phyloP scores from a whole-genome alignment of 2,113 vertebrate species.

The Oxyura jamaicensis region DNA sequence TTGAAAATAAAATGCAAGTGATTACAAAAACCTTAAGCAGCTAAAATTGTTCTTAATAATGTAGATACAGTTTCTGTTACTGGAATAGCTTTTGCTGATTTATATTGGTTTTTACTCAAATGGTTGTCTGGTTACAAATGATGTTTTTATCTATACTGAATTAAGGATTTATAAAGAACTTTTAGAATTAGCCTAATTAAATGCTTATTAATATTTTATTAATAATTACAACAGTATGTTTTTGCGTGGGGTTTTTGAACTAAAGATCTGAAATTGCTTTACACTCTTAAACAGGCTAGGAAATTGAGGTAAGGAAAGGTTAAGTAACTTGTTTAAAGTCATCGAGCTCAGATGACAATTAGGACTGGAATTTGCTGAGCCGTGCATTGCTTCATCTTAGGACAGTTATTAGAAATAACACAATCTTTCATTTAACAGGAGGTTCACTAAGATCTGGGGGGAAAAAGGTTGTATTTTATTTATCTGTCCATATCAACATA shows the following conservation, averaged over 20 bases:
- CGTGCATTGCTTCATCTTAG: not conserved
- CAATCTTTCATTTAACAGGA: not conserved
- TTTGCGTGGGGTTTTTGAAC: not conserved
- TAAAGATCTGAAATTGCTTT: not conserved
- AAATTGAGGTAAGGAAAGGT: not conserved
- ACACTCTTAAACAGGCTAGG: not conserved
- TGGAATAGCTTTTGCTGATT: slow-evolving; percentile 54
- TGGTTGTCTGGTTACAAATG: slow-evolving; percentile 47
- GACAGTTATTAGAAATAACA: not conserved
- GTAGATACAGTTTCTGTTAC: slow-evolving; percentile 8
- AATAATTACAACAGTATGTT: not conserved
- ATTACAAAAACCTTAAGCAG: slow-evolving; percentile 52
- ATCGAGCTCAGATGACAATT: not conserved
- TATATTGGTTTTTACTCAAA: slow-evolving; percentile 41
- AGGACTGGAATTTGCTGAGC: not conserved
- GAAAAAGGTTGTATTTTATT: not conserved
- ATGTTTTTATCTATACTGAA: slow-evolving; percentile 33
- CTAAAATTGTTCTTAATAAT: slow-evolving; percentile 61
- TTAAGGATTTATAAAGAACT: slow-evolving; percentile 43
- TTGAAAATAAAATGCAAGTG: slow-evolving; percentile 60
- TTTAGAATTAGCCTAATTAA: slow-evolving; percentile 38
- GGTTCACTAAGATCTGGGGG: not conserved
- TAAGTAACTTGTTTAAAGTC: not conserved
- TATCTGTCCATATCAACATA: not conserved
- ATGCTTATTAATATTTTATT: slow-evolving; percentile 42